Conservation (phyloP, 2,797 vertebrate species). For the Diplodus puntazzo region DNA sequence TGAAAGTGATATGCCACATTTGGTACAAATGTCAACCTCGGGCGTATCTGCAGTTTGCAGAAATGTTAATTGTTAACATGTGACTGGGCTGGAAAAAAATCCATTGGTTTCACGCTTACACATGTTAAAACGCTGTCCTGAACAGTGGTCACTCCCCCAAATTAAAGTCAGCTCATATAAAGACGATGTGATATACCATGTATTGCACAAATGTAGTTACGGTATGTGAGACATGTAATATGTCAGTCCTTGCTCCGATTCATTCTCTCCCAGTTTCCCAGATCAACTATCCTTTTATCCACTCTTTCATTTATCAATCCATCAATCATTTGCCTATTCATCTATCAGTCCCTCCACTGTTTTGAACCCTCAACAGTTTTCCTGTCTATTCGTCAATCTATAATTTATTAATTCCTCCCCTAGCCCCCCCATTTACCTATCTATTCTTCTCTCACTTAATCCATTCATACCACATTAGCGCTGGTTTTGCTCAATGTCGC, state of each 20-base stretch:
- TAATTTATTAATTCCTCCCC: slow-evolving; percentile 35
- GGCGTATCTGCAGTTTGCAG: too few relatives aligned
- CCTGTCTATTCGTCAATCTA: slow-evolving; percentile 25
- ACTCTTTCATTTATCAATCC: not conserved
- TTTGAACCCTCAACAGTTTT: slow-evolving; percentile 2
- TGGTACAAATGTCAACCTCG: too few relatives aligned
- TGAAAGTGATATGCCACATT: too few relatives aligned
- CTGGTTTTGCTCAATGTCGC: slow-evolving; percentile 58
- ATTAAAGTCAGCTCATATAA: too few relatives aligned
- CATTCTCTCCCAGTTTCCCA: slow-evolving; percentile 4
- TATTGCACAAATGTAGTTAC: too few relatives aligned
- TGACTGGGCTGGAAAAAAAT: too few relatives aligned
- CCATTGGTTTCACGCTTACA: too few relatives aligned
- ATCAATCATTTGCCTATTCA: too few relatives aligned
- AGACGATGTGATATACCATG: too few relatives aligned
- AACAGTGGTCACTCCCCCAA: too few relatives aligned
- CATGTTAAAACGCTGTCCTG: too few relatives aligned
- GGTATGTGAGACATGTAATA: not conserved
- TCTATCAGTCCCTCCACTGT: slow-evolving; percentile 1
- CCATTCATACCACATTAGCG: slow-evolving; percentile 34
- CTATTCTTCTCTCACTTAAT: slow-evolving; percentile 45
- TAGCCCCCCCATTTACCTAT: slow-evolving; percentile 21
- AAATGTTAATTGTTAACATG: too few relatives aligned
- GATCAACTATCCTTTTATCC: slow-evolving; percentile 3
- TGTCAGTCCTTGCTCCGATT: slow-evolving; percentile 14